These are phyloP conservation scores for Ormyrus pomaceus DNA, from an alignment of 2,888 invertebrate genomes.

Conservation along the genomic window DNA sequence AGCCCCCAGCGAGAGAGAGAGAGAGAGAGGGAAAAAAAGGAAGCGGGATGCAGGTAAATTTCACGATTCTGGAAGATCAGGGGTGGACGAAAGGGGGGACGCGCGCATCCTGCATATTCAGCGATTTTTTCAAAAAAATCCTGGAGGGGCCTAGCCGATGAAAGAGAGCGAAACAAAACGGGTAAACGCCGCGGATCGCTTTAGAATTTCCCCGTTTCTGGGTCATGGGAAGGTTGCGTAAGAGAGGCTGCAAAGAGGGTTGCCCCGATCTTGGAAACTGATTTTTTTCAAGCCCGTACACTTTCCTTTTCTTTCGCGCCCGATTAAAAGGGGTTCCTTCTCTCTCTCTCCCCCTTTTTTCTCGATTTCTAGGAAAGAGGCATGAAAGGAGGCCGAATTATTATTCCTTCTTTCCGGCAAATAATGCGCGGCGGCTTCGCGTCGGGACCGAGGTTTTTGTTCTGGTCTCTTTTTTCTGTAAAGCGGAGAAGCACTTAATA, in stretches of 20 bases:
- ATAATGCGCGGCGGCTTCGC: slow-evolving; percentile 2
- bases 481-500: slow-evolving; percentile 19
- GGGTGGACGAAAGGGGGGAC: slow-evolving; percentile 53
- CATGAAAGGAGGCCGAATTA: slow-evolving; percentile 48
- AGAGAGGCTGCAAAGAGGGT: slow-evolving; percentile 53
- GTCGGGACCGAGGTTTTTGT: slow-evolving; percentile 14
- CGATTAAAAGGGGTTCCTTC: slow-evolving; percentile 61
- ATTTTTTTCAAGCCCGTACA: slow-evolving; percentile 60
- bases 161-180: slow-evolving; percentile 41
- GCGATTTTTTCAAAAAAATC: slow-evolving; percentile 52
- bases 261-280: slow-evolving; percentile 72
- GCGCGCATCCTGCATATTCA: slow-evolving; percentile 74
- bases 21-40: background rate
- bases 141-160: slow-evolving; percentile 15
- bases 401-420: slow-evolving; percentile 55
- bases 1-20: slow-evolving; percentile 51
- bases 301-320: slow-evolving; percentile 52
- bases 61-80: slow-evolving; percentile 72
- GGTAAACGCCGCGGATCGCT: slow-evolving; percentile 61
- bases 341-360: slow-evolving; percentile 28
- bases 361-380: slow-evolving; percentile 47
- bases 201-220: slow-evolving; percentile 71
- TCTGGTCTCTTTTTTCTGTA: slow-evolving; percentile 22
- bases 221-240: slow-evolving; percentile 73
- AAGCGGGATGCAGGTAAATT: slow-evolving; percentile 70